Base-by-base conservation (phyloP, 2,113 vertebrate genomes). In the Chinchilla lanigera region DNA sequence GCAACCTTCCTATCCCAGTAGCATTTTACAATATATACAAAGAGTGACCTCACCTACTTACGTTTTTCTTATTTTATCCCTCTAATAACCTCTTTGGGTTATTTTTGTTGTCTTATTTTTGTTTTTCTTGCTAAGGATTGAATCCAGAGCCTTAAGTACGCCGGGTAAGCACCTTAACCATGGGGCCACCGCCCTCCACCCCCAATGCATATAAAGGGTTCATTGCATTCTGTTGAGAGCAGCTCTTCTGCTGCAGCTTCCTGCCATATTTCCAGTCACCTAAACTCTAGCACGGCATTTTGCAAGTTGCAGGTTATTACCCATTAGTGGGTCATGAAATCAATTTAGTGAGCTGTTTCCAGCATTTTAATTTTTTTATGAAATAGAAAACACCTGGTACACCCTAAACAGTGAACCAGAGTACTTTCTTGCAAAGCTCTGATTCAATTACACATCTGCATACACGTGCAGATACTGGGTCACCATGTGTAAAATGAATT, bases 291-390 rank as follows among this genome's bases (percentile, higher is more conserved):
- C 81, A 28, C n/a, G 60, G 28, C 60, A 13, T 60, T 88, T 78
- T 94, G 65, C 52, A 73, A 77, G 67, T 24, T 71, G 47, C 10
- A 77, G 33, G 26, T 82, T 26, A 35, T 80, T 63, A 63, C 38
- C 50, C 38, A 67, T 89, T 91, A 93, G 52, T 71, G 24, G 60
- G 30, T 80, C 58, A 91, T 63, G 41, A 50, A 71, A 81, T 80
- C 77, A 84, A 84, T 81, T 92, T 73, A 80, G n/a, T 89, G 54
- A 92, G 33, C n/a, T 22, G 19, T 73, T 94, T 94, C 6, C n/a
- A 94, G 85, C 84, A 56, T 94, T 89, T 94, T 85, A 54, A 80
- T 84, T 89, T 95, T 92, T 24, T 63, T 73, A 71, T 80, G 71
- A 95, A 78, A 63, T 61, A 56, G 44, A 89, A 92, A 95, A 78